Conservation (phyloP, 2,797 vertebrate genomes). For the Melanotaenia maccullochi region DNA sequence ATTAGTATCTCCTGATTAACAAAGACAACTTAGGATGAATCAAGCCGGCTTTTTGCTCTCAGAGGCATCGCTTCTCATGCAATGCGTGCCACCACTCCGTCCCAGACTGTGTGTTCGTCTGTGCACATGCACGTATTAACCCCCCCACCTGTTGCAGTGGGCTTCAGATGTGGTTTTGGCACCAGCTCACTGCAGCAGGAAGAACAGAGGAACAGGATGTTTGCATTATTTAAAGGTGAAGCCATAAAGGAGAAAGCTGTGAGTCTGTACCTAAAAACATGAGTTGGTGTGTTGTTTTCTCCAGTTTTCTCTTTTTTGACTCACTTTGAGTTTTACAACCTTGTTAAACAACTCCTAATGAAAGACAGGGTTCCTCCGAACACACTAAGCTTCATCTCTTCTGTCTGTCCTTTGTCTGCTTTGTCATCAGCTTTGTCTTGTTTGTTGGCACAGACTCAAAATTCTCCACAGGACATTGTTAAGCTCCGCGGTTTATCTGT, state of each 20-base stretch:
- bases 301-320: conserved; percentile 53
- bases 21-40: conserved; percentile 44
- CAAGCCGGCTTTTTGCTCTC: conserved; percentile 42
- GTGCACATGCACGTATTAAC: conserved; percentile 52
- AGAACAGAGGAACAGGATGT: conserved; percentile 66
- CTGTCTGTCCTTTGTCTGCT: conserved; percentile 40
- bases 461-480: conserved; percentile 6
- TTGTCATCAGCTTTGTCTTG: conserved; percentile 45
- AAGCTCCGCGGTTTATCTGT: conserved; percentile 31
- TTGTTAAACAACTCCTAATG: conserved; percentile 71
- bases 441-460: conserved; percentile 25
- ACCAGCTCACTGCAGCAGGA: conserved; percentile 34
- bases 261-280: conserved; percentile 58
- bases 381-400: conserved; percentile 30
- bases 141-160: conserved; percentile 69
- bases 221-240: conserved; percentile 74
- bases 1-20: conserved; percentile 48
- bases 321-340: conserved; percentile 66
- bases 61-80: conserved; percentile 63
- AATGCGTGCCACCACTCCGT: conserved; percentile 46
- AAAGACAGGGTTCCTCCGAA: conserved; percentile 55
- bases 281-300: conserved; percentile 47
- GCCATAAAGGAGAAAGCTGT: conserved; percentile 72
- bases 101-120: conserved; percentile 39
- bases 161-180: conserved; percentile 80